Evolutionary conservation across 2,113 vertebrate species (phyloP).

Genomic region (Narcine bancroftii): DNA sequence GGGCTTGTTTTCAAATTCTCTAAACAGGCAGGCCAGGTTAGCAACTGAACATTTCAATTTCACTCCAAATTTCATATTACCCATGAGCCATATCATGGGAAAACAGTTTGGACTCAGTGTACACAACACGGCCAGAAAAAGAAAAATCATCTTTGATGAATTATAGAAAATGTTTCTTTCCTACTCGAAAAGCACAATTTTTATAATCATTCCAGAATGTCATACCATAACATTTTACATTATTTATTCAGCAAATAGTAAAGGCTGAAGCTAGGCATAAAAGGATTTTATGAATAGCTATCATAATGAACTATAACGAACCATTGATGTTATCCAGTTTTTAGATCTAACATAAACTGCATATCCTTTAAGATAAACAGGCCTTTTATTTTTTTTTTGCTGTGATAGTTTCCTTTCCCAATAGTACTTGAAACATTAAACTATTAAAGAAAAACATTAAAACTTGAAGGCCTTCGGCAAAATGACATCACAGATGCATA

Average conservation of each 20-base stretch:
- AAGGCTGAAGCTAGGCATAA: background rate
- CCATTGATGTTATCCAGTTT: background rate
- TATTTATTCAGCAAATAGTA: background rate
- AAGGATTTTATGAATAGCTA: background rate
- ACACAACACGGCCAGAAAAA: background rate
- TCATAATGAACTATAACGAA: background rate
- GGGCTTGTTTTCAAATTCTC: too few relatives aligned
- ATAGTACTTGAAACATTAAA: too few relatives aligned
- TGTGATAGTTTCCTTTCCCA: background rate
- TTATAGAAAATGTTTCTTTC: slow-evolving; percentile 31
- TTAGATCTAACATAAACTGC: background rate
- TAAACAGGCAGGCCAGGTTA: background rate
- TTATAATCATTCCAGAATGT: slow-evolving; percentile 21
- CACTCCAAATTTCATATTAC: too few relatives aligned
- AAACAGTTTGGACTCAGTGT: background rate
- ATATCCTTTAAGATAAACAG: background rate
- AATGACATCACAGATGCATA: too few relatives aligned
- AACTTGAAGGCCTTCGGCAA: too few relatives aligned
- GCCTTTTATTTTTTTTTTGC: background rate
- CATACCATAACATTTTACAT: slow-evolving; percentile 20
- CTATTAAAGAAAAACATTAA: too few relatives aligned
- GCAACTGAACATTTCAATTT: background rate
- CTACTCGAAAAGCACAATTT: background rate
- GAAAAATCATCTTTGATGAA: slow-evolving; percentile 3
- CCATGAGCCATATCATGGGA: background rate